Evolutionary conservation across 2,797 vertebrate genomes (phyloP), one percentile per base, ranked within the genome.

Genomic region (Tauraco hartlaubi): DNA sequence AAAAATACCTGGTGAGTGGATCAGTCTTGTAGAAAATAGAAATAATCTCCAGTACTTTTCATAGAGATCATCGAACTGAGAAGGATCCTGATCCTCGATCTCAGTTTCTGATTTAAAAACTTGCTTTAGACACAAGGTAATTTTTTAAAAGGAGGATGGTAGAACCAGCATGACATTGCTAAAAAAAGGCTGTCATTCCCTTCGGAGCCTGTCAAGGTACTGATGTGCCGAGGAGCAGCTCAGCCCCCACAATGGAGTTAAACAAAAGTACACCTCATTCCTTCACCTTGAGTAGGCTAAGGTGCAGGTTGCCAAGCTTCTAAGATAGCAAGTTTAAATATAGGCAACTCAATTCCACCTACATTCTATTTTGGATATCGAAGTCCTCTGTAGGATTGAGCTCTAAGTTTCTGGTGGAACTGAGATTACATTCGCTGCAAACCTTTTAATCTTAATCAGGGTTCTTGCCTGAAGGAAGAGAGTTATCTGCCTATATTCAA

Each of bases 301-400:
- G 48, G 19, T 89, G 23, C 2, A 0, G 26, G 29, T 29, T 92
- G 61, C 48, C 67, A 89, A 81, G 86, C 8, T 90, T 91, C 91
- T 93, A 78, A 84, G 58, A 86, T 39, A 68, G 21, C 9, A 89
- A 41, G 62, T 79, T 96, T 89, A 95, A 93, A 93, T 78, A 87
- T 59, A 95, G 86, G n/a, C 29, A 66, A 9, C 35, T 92, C 58
- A 72, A 48, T 89, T 82, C 89, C 81, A 96, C 80, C 46, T 81
- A 87, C 84, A 41, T 88, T 84, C 46, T 90, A 69, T 78, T 92
- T 72, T 1, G 3, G 12, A 55, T 81, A n/a, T 55, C 2, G 0
- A 92, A 84, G n/a, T 44, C 35, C 51, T 87, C 63, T 79, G 19
- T 51, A 59, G 63, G n/a, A 69, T 6, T 66, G 52, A 89, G 41